Conservation (phyloP, 2,113 vertebrate species). For the Tinamus guttatus region DNA sequence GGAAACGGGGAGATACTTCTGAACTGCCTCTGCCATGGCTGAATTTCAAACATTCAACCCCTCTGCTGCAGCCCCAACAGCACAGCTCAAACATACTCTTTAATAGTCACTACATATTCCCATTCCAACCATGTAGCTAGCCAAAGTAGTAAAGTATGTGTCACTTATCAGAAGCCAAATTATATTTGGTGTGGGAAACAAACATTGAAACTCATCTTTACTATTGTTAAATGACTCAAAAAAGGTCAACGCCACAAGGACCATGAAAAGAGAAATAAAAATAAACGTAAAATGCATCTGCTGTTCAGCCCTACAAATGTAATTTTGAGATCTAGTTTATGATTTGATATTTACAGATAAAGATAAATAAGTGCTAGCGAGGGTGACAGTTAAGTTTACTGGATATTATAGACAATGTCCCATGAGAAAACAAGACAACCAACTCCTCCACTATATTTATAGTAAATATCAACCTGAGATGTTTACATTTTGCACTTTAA, state of each 20-base stretch:
- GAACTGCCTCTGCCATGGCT: neutral
- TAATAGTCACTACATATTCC: neutral
- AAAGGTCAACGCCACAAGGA: neutral
- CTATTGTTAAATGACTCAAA: neutral
- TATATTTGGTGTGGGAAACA: neutral
- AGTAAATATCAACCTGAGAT: neutral
- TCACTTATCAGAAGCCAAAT: neutral
- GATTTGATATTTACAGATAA: neutral
- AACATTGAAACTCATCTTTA: neutral
- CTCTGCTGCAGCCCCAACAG: neutral
- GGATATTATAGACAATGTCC: neutral
- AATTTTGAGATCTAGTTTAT: neutral
- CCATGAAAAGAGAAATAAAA: neutral
- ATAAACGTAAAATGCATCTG: accelerated
- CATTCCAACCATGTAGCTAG: neutral
- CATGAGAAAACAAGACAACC: neutral
- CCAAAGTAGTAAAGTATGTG: neutral
- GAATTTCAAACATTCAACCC: neutral
- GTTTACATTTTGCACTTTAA: neutral
- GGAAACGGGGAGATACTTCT: neutral
- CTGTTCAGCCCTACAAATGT: neutral
- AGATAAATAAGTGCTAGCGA: neutral
- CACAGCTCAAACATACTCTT: neutral
- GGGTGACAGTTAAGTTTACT: neutral
- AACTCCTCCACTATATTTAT: neutral